Base-by-base conservation (phyloP, 2,797 vertebrate genomes). In the Sardinella longiceps region DNA sequence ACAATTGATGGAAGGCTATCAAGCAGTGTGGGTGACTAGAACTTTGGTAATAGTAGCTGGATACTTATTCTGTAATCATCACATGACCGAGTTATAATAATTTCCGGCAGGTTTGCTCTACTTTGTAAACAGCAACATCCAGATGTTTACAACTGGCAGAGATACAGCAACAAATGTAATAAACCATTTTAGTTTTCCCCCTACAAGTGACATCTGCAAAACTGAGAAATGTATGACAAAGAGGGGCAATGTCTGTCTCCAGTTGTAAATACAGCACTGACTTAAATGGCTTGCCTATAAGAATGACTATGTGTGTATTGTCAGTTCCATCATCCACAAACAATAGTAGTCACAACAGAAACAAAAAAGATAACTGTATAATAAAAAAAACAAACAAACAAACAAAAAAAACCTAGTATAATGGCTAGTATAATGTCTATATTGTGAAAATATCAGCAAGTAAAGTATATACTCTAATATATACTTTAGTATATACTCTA, bases 101-200 rank as follows among this genome's bases (percentile, higher is more conserved):
- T 43, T 77, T 43, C 18, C 23, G 37, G 37, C 37, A 77, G 33
- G 18, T 39, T 77, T 77, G 70, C 7, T 77, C 70, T 20, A 39
- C 70, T 77, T 74, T 77, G 70, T 77, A 77, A 77, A 77, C 70
- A 74, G 14, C 66, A 77, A 77, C 70, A 77, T 77, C 70, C 70
- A 77, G 70, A 23, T 25, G 53, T 37, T 74, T 74, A 20, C 18
- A 37, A 37, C 37, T 18, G 37, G 70, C 70, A 77, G 37, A 77
- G 70, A 77, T 77, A 43, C 20, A 77, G 43, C 70, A 77, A 37
- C 70, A 77, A 74, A 74, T 43, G 70, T 77, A 18, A 77, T 33
- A 77, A 23, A 39, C 70, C 6, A 33, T 20, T 2, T 77, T 20
- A 43, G 70, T 39, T 39, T 43, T 20, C 20, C 15, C 70, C 37